phyloP scores from a whole-genome alignment of 2,888 invertebrate species.

The Eupsilia transversa region DNA sequence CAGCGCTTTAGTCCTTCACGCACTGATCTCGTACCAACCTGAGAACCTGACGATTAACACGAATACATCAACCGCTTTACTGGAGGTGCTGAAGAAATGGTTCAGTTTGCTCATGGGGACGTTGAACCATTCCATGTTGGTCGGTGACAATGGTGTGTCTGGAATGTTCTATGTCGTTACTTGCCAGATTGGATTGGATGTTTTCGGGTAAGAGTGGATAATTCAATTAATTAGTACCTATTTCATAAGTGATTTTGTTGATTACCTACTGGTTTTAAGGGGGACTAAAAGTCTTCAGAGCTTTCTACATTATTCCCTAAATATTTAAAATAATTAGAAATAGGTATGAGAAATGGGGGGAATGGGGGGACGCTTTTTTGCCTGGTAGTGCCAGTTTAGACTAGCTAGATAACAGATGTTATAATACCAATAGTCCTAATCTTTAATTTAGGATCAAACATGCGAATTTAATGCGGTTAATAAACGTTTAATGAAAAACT shows the following conservation, averaged over 20 bases:
- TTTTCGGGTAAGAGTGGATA: conserved; percentile 73
- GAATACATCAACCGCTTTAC: conserved; percentile 73
- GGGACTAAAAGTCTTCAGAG: neutral
- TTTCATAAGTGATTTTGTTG: neutral
- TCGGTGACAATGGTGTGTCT: conserved; percentile 72
- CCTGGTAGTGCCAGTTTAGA: neutral
- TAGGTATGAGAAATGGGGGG: neutral
- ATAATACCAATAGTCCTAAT: neutral
- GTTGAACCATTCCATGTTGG: conserved; percentile 79
- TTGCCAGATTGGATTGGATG: conserved; percentile 81
- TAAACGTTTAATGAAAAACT: neutral
- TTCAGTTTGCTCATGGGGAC: conserved; percentile 76
- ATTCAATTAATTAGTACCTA: neutral
- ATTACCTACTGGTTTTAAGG: neutral
- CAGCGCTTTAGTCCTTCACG: conserved; percentile 83
- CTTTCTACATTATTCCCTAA: neutral
- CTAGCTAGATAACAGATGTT: neutral
- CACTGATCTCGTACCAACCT: conserved; percentile 84
- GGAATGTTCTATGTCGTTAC: conserved; percentile 81
- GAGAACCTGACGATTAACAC: conserved; percentile 74
- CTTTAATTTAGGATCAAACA: neutral
- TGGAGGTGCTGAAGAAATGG: conserved; percentile 82
- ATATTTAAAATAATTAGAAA: neutral
- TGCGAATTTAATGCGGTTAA: neutral
- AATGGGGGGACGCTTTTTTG: neutral